These are phyloP conservation scores for Zophobas atratus DNA, from an alignment of 1,140 invertebrate species.

Conservation along the genomic window DNA sequence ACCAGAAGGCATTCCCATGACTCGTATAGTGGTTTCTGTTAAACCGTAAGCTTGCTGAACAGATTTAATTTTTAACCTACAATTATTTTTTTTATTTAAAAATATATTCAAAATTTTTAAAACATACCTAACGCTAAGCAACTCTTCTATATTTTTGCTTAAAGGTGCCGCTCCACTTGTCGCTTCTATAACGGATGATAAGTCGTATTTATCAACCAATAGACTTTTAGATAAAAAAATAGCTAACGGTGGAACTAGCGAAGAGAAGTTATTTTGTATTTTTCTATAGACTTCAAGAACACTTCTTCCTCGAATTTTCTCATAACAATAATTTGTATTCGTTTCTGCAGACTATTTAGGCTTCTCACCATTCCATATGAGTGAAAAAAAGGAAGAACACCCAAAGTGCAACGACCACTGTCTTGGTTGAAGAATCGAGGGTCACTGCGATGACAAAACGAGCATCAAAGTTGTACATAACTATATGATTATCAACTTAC, in stretches of 20 bases:
- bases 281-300: slow-evolving; percentile 47
- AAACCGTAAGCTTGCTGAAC: slow-evolving; percentile 46
- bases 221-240: slow-evolving; percentile 52
- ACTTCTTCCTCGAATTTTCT: slow-evolving; percentile 74
- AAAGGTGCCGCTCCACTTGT: slow-evolving; percentile 69
- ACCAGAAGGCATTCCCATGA: neutral
- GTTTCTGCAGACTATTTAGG: slow-evolving; percentile 20
- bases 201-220: slow-evolving; percentile 66
- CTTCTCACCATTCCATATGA: slow-evolving; percentile 53
- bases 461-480: neutral
- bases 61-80: slow-evolving; percentile 15
- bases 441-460: slow-evolving; percentile 42
- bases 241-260: slow-evolving; percentile 49
- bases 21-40: slow-evolving; percentile 35
- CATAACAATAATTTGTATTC: slow-evolving; percentile 60
- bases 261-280: slow-evolving; percentile 43
- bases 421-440: slow-evolving; percentile 27
- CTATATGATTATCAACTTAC: slow-evolving; percentile 27
- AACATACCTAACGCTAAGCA: neutral
- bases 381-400: slow-evolving; percentile 62
- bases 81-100: neutral
- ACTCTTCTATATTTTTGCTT: slow-evolving; percentile 58
- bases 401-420: slow-evolving; percentile 41
- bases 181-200: slow-evolving; percentile 65
- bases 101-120: no score